Conservation (phyloP, 2,888 invertebrate genomes). For the Metallyticus violacea region DNA sequence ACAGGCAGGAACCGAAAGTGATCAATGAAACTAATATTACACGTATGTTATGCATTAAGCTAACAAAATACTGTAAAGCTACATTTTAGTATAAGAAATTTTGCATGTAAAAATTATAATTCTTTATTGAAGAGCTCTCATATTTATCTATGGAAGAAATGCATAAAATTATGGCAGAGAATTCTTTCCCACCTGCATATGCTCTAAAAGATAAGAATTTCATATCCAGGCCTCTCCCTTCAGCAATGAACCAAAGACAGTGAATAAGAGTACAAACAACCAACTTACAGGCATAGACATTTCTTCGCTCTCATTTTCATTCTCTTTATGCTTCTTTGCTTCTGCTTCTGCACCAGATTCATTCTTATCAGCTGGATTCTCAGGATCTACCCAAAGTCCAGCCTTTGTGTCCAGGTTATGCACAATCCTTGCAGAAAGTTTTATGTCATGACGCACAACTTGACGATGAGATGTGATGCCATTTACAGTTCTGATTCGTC, state of each 20-base stretch:
- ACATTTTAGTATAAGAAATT: too few relatives aligned
- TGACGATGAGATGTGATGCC: slow-evolving; percentile 87
- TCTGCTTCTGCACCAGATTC: neutral
- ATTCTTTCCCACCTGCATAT: too few relatives aligned
- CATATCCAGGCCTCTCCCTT: too few relatives aligned
- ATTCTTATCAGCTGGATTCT: neutral
- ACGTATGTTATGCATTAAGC: too few relatives aligned
- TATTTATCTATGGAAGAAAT: too few relatives aligned
- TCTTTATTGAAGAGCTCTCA: too few relatives aligned
- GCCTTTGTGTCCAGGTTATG: slow-evolving; percentile 85
- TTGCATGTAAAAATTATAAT: too few relatives aligned
- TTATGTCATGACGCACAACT: slow-evolving; percentile 87
- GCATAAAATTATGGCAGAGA: neutral
- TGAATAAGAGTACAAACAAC: neutral
- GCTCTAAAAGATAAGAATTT: too few relatives aligned
- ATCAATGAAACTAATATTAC: too few relatives aligned
- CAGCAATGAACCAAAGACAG: neutral
- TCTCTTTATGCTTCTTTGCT: slow-evolving; percentile 16
- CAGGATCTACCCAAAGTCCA: slow-evolving; percentile 66
- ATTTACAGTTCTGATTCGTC: slow-evolving; percentile 87
- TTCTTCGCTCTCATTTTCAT: neutral
- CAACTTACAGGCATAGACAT: slow-evolving; percentile 19
- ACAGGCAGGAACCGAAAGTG: too few relatives aligned
- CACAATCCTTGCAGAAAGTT: slow-evolving; percentile 86
- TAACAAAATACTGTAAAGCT: too few relatives aligned